Conservation (phyloP, 2,113 vertebrate genomes). For the Poeciliopsis prolifica region DNA sequence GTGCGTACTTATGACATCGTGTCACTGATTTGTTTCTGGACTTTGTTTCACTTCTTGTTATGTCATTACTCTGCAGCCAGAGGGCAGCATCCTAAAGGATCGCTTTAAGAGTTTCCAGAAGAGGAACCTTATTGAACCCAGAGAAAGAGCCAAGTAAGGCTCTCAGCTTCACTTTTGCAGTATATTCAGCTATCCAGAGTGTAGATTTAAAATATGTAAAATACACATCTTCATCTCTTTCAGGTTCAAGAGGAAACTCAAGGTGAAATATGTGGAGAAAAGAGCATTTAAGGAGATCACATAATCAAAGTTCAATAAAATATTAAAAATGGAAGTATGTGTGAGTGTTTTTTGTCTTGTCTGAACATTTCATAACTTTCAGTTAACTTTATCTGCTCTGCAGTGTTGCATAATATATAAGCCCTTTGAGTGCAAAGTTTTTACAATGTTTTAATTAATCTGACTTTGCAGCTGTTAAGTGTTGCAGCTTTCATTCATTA, state of each 20-base stretch:
- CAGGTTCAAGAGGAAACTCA: constrained; percentile 89
- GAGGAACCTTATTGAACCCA: constrained; percentile 90
- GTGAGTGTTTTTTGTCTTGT: constrained; percentile 1
- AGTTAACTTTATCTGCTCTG: neutral
- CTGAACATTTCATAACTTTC: neutral
- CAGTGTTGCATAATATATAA: constrained; percentile 20
- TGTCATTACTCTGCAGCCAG: constrained; percentile 78
- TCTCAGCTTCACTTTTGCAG: constrained; percentile 13
- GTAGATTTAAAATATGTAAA: neutral
- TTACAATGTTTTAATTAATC: constrained; percentile 1
- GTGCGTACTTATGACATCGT: neutral
- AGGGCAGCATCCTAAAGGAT: constrained; percentile 88
- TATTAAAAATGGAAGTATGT: neutral
- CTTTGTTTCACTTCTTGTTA: constrained; percentile 26
- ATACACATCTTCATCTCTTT: neutral
- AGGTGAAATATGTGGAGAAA: constrained; percentile 89
- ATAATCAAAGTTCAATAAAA: constrained; percentile 49
- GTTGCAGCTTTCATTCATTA: neutral
- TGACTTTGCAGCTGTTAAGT: neutral
- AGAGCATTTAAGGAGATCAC: constrained; percentile 86
- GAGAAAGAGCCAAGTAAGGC: constrained; percentile 89
- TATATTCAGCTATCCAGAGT: neutral
- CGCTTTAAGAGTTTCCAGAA: constrained; percentile 93
- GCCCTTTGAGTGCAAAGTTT: neutral
- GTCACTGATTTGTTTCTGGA: constrained; percentile 5